Percentiles rank a stretch among this genome's conserved stretches.
Conservation (phyloP, 92 coral and sea anemone species). For the Epizoanthus illoricatus region DNA sequence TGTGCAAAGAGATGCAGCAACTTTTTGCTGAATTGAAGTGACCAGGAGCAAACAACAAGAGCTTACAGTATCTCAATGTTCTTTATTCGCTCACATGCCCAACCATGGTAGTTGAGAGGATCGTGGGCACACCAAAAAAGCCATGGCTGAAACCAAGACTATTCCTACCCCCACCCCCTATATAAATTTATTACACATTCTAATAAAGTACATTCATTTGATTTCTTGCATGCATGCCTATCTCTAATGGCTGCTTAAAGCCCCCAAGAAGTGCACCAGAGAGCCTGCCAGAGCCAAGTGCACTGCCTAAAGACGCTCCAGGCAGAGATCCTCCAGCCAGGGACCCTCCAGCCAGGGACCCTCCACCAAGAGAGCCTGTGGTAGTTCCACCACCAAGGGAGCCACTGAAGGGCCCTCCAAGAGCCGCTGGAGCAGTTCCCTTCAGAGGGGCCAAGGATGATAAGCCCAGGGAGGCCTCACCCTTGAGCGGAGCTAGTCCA, state of each 20-base stretch:
- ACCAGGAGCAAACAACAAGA: no score
- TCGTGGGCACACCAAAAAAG: no score
- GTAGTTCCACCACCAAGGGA: slow-evolving; percentile 62
- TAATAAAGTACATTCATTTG: no score
- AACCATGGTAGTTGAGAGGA: no score
- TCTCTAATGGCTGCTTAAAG: slow-evolving; percentile 50
- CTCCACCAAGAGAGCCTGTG: slow-evolving; percentile 67
- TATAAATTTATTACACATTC: no score
- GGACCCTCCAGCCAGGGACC: slow-evolving; percentile 61
- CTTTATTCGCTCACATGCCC: no score
- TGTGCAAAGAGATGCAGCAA: no score
- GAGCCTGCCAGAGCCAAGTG: slow-evolving; percentile 21
- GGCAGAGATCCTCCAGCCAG: slow-evolving; percentile 35
- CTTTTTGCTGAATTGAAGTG: no score
- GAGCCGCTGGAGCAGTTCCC: slow-evolving; percentile 60
- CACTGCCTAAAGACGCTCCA: slow-evolving; percentile 40
- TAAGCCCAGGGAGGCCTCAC: slow-evolving; percentile 46
- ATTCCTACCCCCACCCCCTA: no score
- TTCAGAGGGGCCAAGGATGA: slow-evolving; percentile 74
- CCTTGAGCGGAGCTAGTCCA: slow-evolving; percentile 80
- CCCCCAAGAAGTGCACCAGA: slow-evolving; percentile 59
- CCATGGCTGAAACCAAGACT: no score
- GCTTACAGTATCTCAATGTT: no score
- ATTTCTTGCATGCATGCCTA: not conserved
- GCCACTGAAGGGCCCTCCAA: slow-evolving; percentile 56